Evolutionary conservation across 2,113 vertebrate genomes (phyloP), one percentile per base, ranked within the genome.

Genomic region (Pristiophorus japonicus): DNA sequence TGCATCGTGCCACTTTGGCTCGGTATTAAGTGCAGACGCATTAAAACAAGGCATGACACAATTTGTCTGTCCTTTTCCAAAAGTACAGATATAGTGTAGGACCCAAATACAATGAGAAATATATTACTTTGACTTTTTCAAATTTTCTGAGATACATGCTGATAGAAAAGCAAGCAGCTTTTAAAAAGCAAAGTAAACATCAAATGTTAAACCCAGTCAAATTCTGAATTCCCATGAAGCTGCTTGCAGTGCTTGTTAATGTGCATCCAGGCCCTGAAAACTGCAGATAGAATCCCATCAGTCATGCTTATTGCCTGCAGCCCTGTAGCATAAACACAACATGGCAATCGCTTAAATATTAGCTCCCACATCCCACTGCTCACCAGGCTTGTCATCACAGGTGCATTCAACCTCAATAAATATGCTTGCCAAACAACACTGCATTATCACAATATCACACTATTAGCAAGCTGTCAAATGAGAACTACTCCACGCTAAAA

Each of bases 401-500:
- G 95, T 93, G 70, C 47, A 95, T 94, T 96, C 78, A 81, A 96
- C 96, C 91, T 0, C 96, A 96, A 96, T 59, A 96, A 96, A 95
- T 51, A 42, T 96, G 97, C 96, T 96, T 97, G 96, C 96, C 96
- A 97, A 94, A 6, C 75, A 95, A 96, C 34, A 34, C 0, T 96
- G 96, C 96, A 81, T 7, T 95, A 96, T 96, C 96, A 96, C 66
- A 95, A 73, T 75, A 88, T 96, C 95, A 96, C 95, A 95, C 96
- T 96, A 96, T 96, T 96, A 97, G 96, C 97, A 96, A 97, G 96
- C 97, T 97, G 97, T 96, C 97, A 97, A 91, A 96, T 96, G 96
- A 38, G 22, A 94, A 67, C 20, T 67, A 45, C 92, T 45, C 65
- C 3, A 94, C 3, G 38, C 63, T 67, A 45, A 67, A 94, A 27